Evolutionary conservation across 2,113 vertebrate species (phyloP).

Genomic region (Myiopsitta monachus): DNA sequence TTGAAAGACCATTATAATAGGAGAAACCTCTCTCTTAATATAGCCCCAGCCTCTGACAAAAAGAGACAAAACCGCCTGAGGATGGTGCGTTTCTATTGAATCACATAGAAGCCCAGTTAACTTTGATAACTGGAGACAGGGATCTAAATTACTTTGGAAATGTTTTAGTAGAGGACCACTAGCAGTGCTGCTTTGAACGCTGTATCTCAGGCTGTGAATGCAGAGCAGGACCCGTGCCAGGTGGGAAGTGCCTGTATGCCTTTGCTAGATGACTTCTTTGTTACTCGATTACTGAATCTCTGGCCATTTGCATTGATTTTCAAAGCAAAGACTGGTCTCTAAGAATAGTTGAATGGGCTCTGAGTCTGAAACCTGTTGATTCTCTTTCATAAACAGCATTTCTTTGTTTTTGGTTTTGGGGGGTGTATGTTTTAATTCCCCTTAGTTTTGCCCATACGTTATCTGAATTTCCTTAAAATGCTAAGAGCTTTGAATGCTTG

Average conservation of each 20-base stretch:
- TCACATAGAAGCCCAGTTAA: fast-evolving
- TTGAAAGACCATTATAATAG: neutral
- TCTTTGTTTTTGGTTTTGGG: neutral
- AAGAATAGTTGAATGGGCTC: neutral
- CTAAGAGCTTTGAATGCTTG: neutral
- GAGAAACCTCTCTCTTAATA: neutral
- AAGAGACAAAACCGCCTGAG: neutral
- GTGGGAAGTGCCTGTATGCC: neutral
- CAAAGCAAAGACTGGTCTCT: neutral
- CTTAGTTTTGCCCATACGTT: neutral
- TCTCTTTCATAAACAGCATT: fast-evolving
- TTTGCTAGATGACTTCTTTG: neutral
- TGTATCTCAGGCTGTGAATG: fast-evolving
- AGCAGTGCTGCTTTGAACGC: neutral
- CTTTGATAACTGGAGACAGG: neutral
- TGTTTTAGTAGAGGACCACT: neutral
- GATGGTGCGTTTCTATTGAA: fast-evolving
- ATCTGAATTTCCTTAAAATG: neutral
- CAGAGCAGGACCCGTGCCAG: fast-evolving
- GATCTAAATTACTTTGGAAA: neutral
- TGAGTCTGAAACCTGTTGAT: neutral
- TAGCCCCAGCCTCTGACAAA: neutral
- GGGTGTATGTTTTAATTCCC: neutral
- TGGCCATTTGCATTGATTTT: neutral
- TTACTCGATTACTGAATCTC: neutral